phyloP scores from a whole-genome alignment of 2,888 invertebrate genomes.

The Taenaris catops region DNA sequence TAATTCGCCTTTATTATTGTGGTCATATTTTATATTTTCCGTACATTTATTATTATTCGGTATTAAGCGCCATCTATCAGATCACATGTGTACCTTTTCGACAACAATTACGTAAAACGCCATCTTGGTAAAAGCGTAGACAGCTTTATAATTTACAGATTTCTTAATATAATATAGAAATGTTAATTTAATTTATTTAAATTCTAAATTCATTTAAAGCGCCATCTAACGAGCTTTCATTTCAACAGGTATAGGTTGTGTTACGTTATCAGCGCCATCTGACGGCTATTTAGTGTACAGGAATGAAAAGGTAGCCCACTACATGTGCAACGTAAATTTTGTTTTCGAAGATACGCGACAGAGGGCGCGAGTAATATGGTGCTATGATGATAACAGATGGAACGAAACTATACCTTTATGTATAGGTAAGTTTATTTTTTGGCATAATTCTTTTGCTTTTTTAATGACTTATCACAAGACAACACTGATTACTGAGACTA shows the following conservation, averaged over 20 bases:
- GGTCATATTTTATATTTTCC: too few relatives aligned
- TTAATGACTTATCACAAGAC: too few relatives aligned
- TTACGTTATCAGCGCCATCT: conserved; percentile 81
- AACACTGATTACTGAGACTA: too few relatives aligned
- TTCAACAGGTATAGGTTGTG: conserved; percentile 83
- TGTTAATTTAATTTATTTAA: too few relatives aligned
- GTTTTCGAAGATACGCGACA: conserved; percentile 84
- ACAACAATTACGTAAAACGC: too few relatives aligned
- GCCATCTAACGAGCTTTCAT: conserved; percentile 29
- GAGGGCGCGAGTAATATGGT: conserved; percentile 81
- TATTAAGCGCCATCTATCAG: not conserved
- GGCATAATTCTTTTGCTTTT: too few relatives aligned
- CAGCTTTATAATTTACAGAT: too few relatives aligned
- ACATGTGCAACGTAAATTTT: conserved; percentile 84
- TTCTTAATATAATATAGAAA: too few relatives aligned
- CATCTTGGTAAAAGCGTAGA: too few relatives aligned
- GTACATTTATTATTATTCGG: not conserved
- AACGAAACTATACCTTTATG: conserved; percentile 81
- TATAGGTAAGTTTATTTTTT: conserved; percentile 76
- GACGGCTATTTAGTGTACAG: conserved; percentile 84
- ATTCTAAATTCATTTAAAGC: too few relatives aligned
- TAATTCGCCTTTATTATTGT: too few relatives aligned
- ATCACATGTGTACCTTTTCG: too few relatives aligned
- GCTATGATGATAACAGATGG: conserved; percentile 84
- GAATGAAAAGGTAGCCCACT: conserved; percentile 82